Evolutionary conservation across 2,888 invertebrate genomes (phyloP).

Genomic region (Epirrhoe alternata): DNA sequence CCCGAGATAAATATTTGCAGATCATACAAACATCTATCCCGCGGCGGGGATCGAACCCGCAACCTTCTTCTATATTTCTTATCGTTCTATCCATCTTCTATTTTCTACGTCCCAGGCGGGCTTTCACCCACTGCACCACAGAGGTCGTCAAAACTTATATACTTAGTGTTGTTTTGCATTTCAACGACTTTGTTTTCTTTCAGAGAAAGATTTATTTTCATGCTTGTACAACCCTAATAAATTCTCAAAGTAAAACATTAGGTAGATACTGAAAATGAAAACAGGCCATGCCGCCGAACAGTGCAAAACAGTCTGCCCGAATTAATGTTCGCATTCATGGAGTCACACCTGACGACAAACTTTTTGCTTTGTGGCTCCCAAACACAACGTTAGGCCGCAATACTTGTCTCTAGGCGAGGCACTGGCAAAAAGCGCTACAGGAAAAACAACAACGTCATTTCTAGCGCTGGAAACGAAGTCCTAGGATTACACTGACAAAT

Average conservation of each 20-base stretch:
- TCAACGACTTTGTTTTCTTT: too few relatives aligned
- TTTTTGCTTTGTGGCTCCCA: slow-evolving; percentile 36
- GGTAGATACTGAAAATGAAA: slow-evolving; percentile 8
- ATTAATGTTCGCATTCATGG: slow-evolving; percentile 29
- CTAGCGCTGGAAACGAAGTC: too few relatives aligned
- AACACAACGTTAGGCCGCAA: slow-evolving; percentile 35
- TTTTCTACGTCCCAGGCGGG: too few relatives aligned
- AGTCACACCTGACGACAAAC: slow-evolving; percentile 26
- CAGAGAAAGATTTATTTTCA: too few relatives aligned
- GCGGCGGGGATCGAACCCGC: too few relatives aligned
- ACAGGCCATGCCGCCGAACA: neutral
- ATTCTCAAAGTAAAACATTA: neutral
- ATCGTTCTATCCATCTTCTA: too few relatives aligned
- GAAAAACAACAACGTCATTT: slow-evolving; percentile 67
- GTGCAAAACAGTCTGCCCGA: slow-evolving; percentile 10
- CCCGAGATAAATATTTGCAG: too few relatives aligned
- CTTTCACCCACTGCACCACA: too few relatives aligned
- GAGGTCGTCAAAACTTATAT: too few relatives aligned
- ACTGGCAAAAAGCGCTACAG: slow-evolving; percentile 49
- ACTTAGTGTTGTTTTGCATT: too few relatives aligned
- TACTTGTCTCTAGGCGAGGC: slow-evolving; percentile 36
- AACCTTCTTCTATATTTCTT: too few relatives aligned
- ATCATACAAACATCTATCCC: too few relatives aligned
- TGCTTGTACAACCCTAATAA: neutral
- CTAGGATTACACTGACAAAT: slow-evolving; percentile 52